phyloP scores from a whole-genome alignment of 2,113 vertebrate genomes.

The Sylvietta virens region DNA sequence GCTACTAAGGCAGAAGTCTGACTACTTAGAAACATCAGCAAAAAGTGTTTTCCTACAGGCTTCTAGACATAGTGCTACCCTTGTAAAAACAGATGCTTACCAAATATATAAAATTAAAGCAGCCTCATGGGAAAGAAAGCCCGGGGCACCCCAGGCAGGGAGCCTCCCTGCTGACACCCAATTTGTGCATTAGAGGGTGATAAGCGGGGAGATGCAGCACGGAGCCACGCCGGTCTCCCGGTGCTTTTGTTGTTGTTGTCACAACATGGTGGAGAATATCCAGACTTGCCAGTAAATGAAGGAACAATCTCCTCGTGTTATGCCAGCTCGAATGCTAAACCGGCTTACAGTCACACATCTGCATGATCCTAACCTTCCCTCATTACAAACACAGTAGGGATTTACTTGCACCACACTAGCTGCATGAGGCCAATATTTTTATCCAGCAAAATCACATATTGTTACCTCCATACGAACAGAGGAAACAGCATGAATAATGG shows the following conservation, averaged over 20 bases:
- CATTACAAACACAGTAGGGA: slow-evolving; percentile 70
- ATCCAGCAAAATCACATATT: slow-evolving; percentile 72
- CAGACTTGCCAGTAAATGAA: slow-evolving; percentile 58
- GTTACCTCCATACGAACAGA: slow-evolving; percentile 68
- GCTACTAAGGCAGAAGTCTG: neutral
- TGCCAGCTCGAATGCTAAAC: slow-evolving; percentile 59
- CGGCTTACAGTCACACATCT: slow-evolving; percentile 68
- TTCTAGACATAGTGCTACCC: neutral
- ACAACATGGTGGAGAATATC: slow-evolving; percentile 39
- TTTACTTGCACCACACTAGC: slow-evolving; percentile 60
- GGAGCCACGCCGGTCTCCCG: neutral
- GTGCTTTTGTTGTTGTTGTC: slow-evolving; percentile 44
- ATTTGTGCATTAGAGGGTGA: slow-evolving; percentile 49
- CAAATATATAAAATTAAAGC: neutral
- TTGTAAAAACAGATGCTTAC: neutral
- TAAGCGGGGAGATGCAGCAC: neutral
- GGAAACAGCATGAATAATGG: slow-evolving; percentile 72
- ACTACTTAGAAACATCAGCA: neutral
- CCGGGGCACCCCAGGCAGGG: neutral
- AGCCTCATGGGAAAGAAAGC: slow-evolving; percentile 17
- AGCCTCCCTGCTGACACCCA: slow-evolving; percentile 9
- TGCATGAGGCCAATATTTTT: slow-evolving; percentile 69
- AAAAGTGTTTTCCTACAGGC: neutral
- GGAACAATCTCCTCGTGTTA: slow-evolving; percentile 74
- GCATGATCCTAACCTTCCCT: slow-evolving; percentile 68